Percentiles rank a stretch among this genome's conserved stretches.
Evolutionary conservation across 2,797 vertebrate genomes (phyloP).

Genomic region (Tapirus indicus): DNA sequence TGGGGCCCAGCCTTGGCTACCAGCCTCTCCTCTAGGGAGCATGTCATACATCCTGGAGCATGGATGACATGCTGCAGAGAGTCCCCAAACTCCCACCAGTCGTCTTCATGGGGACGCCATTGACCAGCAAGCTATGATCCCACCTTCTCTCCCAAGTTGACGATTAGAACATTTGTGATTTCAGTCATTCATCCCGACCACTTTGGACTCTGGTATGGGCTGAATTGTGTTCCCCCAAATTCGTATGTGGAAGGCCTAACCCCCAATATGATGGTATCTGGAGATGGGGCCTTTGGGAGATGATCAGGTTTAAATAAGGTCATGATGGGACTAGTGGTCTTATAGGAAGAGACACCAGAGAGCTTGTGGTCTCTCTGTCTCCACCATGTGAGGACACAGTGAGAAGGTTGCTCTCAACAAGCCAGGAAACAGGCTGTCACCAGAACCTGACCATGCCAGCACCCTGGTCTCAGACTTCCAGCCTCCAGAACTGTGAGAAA

Average conservation of each 20-base stretch:
- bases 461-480: not conserved
- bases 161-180: fast-evolving
- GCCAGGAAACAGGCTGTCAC: not conserved
- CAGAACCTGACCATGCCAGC: not conserved
- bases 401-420: fast-evolving
- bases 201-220: fast-evolving
- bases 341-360: not conserved
- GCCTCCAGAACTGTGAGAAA: not conserved
- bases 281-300: too few species aligned
- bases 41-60: fast-evolving
- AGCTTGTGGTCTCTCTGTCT: not conserved
- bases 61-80: not conserved
- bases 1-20: not conserved
- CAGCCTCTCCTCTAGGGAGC: not conserved
- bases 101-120: fast-evolving
- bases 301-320: not conserved
- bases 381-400: not conserved
- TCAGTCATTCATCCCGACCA: not conserved
- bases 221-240: not conserved
- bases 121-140: fast-evolving
- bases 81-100: not conserved
- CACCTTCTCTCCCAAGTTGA: not conserved
- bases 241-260: not conserved
- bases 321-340: not conserved
- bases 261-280: not conserved